Base-by-base conservation (phyloP, 2,888 invertebrate species). In the Stomorhina lunata region DNA sequence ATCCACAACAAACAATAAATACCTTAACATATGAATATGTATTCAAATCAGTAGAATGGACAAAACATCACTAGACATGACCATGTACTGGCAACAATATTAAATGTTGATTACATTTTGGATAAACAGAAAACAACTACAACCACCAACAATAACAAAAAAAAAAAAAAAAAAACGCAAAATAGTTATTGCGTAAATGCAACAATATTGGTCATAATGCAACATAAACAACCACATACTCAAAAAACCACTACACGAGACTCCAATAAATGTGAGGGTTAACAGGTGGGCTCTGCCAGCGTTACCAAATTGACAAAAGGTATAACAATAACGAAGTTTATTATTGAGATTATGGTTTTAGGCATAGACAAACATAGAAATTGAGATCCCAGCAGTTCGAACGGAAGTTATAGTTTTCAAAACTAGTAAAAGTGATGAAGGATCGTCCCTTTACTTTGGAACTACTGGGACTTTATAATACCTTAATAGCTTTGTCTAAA, bases 51-150 rank as follows among this genome's bases (percentile, higher is more conserved):
- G n/a, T 55, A 48, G 53, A 75, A 76, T 66, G 71, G 66, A 32
- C 63, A 69, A 27, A 40, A 50, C 32, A 40, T 25, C 17, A 43
- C 45, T n/a, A 5, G 27, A 45, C 57, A 81, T 29, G 53, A 25
- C 15, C 53, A 57, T 53, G 61, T 61, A 50, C 45, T 53, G 63
- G 81, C 55, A 75, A 80, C 81, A 84, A 84, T 83, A 80, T 84
- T 84, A 82, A 79, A 84, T 84, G 78, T 79, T 84, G 84, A 84
- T 84, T 84, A 80, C 81, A 76, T 43, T 68, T 61, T 76, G 73
- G 73, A 81, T 75, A 78, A 72, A 40, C 63, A 37, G n/a, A n/a
- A n/a, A n/a, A 20, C 27, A 80, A 27, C 40, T 57, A 10, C 22
- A 27, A 37, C 37, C 40, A n/a, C 25, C 29, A 29, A 68, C 43